phyloP scores from a whole-genome alignment of 2,797 vertebrate genomes.

The Monodelphis domestica region DNA sequence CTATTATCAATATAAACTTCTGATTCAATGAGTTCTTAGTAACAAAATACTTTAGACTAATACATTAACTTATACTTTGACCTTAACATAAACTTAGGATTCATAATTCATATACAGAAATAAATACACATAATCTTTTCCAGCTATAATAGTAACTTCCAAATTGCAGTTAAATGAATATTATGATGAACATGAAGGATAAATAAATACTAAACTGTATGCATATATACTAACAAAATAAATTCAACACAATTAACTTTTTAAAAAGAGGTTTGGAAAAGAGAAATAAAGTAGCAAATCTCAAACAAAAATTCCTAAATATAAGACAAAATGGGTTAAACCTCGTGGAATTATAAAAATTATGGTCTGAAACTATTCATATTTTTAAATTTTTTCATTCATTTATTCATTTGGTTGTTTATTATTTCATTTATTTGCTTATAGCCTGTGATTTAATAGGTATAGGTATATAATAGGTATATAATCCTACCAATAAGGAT shows the following conservation, averaged over 20 bases:
- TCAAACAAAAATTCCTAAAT: background rate
- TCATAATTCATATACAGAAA: background rate
- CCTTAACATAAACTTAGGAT: background rate
- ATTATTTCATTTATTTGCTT: background rate
- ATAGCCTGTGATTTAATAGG: background rate
- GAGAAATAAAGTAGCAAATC: background rate
- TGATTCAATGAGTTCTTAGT: background rate
- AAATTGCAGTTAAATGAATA: background rate
- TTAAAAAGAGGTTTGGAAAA: background rate
- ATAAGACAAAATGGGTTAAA: background rate
- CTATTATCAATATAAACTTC: background rate
- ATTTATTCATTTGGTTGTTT: background rate
- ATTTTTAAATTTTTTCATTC: background rate
- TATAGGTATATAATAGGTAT: background rate
- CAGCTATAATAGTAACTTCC: background rate
- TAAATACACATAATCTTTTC: background rate
- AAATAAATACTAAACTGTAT: background rate
- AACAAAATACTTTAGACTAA: background rate
- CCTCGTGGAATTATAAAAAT: background rate
- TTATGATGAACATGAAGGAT: background rate
- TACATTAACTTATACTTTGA: background rate
- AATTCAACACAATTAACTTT: background rate
- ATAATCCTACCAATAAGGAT: background rate
- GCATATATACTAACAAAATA: background rate
- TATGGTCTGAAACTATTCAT: background rate